Conservation (phyloP, 1,140 invertebrate genomes). For the Catajapyx aquilonaris region DNA sequence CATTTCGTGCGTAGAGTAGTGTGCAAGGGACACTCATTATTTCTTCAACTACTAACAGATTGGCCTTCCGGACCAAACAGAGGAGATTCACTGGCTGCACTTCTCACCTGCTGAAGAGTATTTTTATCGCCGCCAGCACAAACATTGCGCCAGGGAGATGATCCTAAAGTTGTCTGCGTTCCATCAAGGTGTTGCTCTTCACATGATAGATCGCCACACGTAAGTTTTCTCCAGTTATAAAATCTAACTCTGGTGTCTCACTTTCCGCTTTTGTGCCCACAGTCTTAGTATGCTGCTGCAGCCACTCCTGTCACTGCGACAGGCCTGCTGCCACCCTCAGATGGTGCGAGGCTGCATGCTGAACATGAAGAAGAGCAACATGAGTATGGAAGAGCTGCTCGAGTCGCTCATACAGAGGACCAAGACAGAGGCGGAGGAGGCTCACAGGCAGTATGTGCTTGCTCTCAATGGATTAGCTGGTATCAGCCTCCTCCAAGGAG, state of each 20-base stretch:
- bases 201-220: no score
- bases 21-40: no score
- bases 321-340: slow-evolving; percentile 52
- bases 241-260: no score
- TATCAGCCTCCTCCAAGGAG: slow-evolving; percentile 31
- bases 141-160: slow-evolving; percentile 20
- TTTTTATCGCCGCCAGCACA: slow-evolving; percentile 30
- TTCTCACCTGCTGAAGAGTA: slow-evolving; percentile 37
- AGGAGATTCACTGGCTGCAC: slow-evolving; percentile 25
- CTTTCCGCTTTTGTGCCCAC: no score
- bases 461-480: slow-evolving; percentile 44
- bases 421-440: slow-evolving; percentile 37
- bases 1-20: no score
- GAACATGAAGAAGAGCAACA: slow-evolving; percentile 28
- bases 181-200: no score
- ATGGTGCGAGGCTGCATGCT: slow-evolving; percentile 33
- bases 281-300: no score
- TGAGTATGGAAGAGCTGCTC: slow-evolving; percentile 46
- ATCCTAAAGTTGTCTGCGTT: no score
- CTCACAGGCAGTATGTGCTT: slow-evolving; percentile 35
- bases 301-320: slow-evolving; percentile 40
- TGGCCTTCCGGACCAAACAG: slow-evolving; percentile 24
- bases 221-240: no score
- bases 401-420: slow-evolving; percentile 39
- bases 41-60: no score